A percentile compares a stretch with the other conserved stretches of the same genome.
phyloP scores from a whole-genome alignment of 2,888 invertebrate species.

The Herminia tarsipennalis region DNA sequence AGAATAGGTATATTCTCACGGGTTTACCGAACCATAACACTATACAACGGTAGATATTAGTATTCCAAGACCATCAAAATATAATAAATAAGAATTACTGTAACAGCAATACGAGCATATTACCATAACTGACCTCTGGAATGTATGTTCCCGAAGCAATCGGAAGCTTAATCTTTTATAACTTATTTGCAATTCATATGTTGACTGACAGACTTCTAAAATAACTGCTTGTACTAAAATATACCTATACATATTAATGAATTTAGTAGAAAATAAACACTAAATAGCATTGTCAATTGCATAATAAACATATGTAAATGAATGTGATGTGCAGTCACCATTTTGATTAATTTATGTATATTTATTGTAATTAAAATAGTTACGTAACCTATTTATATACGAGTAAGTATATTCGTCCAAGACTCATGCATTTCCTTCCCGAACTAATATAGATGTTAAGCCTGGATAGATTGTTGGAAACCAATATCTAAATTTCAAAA shows the following conservation, averaged over 20 bases:
- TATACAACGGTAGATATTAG: constrained; percentile 67
- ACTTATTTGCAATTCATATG: constrained; percentile 42
- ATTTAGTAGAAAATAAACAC: constrained; percentile 33
- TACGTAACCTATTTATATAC: too few relatives aligned
- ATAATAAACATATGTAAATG: constrained; percentile 28
- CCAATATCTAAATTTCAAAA: too few relatives aligned
- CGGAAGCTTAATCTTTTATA: constrained; percentile 25
- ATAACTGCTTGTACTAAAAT: constrained; percentile 36
- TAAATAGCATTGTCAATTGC: constrained; percentile 30
- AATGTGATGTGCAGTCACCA: not conserved
- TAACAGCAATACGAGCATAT: constrained; percentile 38
- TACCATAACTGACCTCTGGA: constrained; percentile 32
- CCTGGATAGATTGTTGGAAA: too few relatives aligned
- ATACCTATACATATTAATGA: constrained; percentile 39
- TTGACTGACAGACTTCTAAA: too few relatives aligned
- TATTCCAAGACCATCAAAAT: constrained; percentile 49
- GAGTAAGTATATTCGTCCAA: too few relatives aligned
- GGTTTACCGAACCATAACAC: constrained; percentile 68
- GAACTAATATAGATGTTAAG: too few relatives aligned
- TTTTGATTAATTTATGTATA: not conserved
- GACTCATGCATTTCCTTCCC: too few relatives aligned
- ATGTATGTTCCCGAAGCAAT: constrained; percentile 23
- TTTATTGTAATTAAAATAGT: too few relatives aligned
- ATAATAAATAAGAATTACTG: constrained; percentile 55
- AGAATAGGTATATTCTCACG: constrained; percentile 67